Evolutionary conservation across 1,140 invertebrate species (phyloP), one percentile per base, ranked within the genome.

Genomic region (Teleogryllus occipitalis): DNA sequence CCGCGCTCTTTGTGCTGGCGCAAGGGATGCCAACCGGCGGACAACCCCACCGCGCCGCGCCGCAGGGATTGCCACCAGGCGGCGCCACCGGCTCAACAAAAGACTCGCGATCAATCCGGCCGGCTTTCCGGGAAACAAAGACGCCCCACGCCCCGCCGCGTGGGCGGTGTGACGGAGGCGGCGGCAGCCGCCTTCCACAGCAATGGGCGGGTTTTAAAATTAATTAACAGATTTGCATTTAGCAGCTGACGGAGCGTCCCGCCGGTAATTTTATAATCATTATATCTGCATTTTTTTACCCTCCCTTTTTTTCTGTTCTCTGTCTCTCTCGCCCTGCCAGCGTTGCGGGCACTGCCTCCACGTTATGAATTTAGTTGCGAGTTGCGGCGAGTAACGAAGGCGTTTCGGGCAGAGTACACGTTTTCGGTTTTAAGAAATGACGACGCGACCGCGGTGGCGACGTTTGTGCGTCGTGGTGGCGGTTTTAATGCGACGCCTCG

Each of bases 221-320:
- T 65, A 65, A 65, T 65, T 65, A 65, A 65, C 54, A 65, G 54
- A 65, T 65, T 65, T 65, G 18, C 54, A 65, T 65, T 65, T 65
- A 14, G 10, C 54, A 65, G 54, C 54, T 18, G 54, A 65, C 54
- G 54, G 27, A 39, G 27, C 27, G 27, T 39, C 27, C 27, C 27
- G 27, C 27, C 54, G 54, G 54, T 65, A 65, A 65, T 65, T 65
- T 65, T 65, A 65, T 65, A 65, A 65, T 65, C 54, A 65, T 65
- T 65, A 65, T 65, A 65, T 65, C 54, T 65, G 7, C 54, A 65
- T 65, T 65, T 65, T 54, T 65, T 65, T 65, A 10, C 18, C 54
- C 54, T 65, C 54, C 49, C 49, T 15, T 54, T 65, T 18, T 1
- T 65, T 18, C 7, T 14, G 10, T 65, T 65, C 54, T 65, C 54